Percentiles rank a stretch among this genome's conserved stretches.
Conservation (phyloP, 2,113 vertebrate genomes). For the Butorides virescens region DNA sequence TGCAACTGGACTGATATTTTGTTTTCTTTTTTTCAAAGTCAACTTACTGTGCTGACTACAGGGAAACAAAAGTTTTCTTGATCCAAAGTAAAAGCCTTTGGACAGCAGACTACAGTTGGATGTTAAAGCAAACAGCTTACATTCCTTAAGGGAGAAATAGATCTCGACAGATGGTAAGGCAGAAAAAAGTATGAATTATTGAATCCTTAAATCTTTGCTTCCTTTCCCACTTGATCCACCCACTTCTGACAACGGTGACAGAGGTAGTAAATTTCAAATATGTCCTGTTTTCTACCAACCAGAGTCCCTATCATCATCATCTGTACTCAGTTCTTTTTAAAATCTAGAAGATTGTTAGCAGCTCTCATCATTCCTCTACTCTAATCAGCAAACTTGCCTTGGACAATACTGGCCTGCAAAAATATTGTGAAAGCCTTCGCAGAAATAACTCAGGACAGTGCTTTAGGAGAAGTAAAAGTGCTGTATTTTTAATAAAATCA, state of each 20-base stretch:
- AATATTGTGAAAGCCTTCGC: neutral
- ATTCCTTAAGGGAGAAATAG: neutral
- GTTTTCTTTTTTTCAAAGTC: neutral
- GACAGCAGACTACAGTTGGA: neutral
- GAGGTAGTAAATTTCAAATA: neutral
- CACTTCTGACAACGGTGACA: neutral
- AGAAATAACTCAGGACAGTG: neutral
- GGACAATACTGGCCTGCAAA: neutral
- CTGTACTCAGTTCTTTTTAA: neutral
- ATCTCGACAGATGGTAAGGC: neutral
- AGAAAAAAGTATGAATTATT: neutral
- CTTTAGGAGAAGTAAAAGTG: neutral
- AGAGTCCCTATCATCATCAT: neutral
- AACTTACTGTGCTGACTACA: neutral
- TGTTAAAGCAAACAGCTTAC: neutral
- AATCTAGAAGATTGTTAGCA: neutral
- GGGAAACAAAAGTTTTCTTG: neutral
- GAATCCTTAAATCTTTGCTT: neutral
- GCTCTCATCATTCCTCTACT: neutral
- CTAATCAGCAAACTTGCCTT: neutral
- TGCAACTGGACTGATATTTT: neutral
- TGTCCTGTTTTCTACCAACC: neutral
- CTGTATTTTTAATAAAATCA: neutral
- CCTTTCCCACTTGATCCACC: neutral
- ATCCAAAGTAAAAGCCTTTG: neutral